phyloP scores from a whole-genome alignment of 1,140 invertebrate species.

The Andrena cerasifolii region DNA sequence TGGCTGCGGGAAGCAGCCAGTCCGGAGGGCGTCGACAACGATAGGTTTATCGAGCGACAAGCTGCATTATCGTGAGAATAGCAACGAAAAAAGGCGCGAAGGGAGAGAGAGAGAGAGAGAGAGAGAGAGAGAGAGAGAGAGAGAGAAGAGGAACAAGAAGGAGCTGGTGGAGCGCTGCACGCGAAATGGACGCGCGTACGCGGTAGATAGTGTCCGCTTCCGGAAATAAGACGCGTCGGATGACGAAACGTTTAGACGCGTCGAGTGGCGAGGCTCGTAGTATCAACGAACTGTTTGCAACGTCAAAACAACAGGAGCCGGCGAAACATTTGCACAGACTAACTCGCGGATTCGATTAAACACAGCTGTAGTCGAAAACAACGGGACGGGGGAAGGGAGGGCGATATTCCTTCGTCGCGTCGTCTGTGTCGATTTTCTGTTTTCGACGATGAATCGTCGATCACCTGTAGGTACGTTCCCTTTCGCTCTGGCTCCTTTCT shows the following conservation, averaged over 20 bases:
- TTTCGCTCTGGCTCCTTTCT: no score
- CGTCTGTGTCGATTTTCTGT: no score
- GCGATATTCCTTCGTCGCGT: no score
- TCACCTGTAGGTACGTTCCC: no score
- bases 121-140: no score
- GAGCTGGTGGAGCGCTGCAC: neutral
- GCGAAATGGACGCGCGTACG: constrained; percentile 3
- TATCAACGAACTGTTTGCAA: constrained; percentile 11
- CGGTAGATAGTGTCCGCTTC: constrained; percentile 33
- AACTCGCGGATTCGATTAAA: constrained; percentile 10
- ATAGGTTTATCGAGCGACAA: constrained; percentile 71
- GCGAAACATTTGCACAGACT: constrained; percentile 15
- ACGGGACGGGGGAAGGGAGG: no score
- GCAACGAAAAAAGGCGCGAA: neutral
- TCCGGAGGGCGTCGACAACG: constrained; percentile 72
- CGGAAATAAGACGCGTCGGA: constrained; percentile 41
- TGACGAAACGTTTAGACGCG: constrained; percentile 27
- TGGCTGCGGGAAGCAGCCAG: constrained; percentile 68
- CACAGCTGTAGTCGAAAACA: neutral
- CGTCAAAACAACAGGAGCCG: constrained; percentile 16
- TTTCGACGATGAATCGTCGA: no score
- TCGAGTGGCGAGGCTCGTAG: neutral
- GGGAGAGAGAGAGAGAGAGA: neutral
- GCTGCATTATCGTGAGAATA: constrained; percentile 62
- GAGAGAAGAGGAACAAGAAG: neutral